Evolutionary conservation across 2,113 vertebrate genomes (phyloP).

Genomic region (Ondatra zibethicus): DNA sequence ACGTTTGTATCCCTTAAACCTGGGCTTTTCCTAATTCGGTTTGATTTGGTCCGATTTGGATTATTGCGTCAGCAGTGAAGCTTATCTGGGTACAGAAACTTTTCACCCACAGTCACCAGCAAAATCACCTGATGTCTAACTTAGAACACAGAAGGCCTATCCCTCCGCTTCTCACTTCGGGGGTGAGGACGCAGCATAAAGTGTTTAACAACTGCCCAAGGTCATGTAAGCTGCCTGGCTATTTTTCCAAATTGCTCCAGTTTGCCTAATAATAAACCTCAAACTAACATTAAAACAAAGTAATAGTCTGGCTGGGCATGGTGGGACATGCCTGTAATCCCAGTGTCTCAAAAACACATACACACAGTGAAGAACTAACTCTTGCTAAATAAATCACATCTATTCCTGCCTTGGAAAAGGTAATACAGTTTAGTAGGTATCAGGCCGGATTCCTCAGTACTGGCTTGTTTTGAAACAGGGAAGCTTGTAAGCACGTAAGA

Average conservation of each 20-base stretch:
- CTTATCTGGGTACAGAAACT: too few species aligned
- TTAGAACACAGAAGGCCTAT: neutral
- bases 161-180: neutral
- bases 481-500: neutral
- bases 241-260: neutral
- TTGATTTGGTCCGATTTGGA: too few species aligned
- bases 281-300: constrained; percentile 22
- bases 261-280: constrained; percentile 15
- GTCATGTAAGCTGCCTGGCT: neutral
- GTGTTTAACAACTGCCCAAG: neutral
- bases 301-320: neutral
- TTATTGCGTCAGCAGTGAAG: too few species aligned
- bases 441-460: neutral
- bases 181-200: neutral
- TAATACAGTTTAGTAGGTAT: neutral
- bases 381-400: neutral
- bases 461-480: neutral
- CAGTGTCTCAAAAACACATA: neutral
- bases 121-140: neutral
- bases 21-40: too few species aligned
- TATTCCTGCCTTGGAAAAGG: neutral
- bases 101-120: neutral
- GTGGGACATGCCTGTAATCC: neutral
- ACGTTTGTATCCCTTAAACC: too few species aligned
- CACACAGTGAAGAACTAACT: neutral